Conservation (phyloP, 2,113 vertebrate species). For the Embiotoca jacksoni region DNA sequence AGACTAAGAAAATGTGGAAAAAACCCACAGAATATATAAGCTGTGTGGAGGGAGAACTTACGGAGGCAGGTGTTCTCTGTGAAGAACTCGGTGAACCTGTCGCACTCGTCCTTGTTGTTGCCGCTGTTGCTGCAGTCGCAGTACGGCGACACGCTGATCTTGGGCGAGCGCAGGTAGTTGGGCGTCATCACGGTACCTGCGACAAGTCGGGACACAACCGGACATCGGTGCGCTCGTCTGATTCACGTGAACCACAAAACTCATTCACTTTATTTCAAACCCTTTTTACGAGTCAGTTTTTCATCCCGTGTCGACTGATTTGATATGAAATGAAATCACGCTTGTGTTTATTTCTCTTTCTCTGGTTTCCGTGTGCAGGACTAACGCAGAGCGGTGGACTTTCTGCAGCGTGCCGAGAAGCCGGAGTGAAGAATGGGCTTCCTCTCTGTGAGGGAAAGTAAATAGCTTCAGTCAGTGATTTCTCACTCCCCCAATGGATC, state of each 20-base stretch:
- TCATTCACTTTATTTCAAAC: background rate
- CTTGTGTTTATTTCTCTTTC: slow-evolving; percentile 10
- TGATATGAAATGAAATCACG: background rate
- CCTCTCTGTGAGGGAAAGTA: slow-evolving; percentile 60
- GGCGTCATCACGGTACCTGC: slow-evolving; percentile 96
- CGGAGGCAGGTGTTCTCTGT: slow-evolving; percentile 95
- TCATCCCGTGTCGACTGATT: slow-evolving; percentile 1
- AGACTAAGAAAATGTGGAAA: background rate
- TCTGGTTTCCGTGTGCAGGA: background rate
- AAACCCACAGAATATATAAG: background rate
- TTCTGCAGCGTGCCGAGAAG: slow-evolving; percentile 52
- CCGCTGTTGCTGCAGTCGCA: slow-evolving; percentile 96
- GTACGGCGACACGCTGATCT: slow-evolving; percentile 95
- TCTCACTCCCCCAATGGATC: slow-evolving; percentile 69
- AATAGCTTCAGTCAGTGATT: slow-evolving; percentile 78
- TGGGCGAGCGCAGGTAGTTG: slow-evolving; percentile 93
- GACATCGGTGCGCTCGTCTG: too few relatives aligned
- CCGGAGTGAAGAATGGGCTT: slow-evolving; percentile 59
- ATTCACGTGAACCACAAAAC: too few relatives aligned
- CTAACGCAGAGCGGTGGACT: background rate
- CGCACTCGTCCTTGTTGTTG: slow-evolving; percentile 92
- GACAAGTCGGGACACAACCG: background rate
- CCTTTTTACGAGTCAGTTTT: background rate
- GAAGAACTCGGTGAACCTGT: slow-evolving; percentile 93
- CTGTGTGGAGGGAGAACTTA: slow-evolving; percentile 80